Evolutionary conservation across 2,113 vertebrate species (phyloP), one percentile per base, ranked within the genome.

Genomic region (Trematomus loennbergii): DNA sequence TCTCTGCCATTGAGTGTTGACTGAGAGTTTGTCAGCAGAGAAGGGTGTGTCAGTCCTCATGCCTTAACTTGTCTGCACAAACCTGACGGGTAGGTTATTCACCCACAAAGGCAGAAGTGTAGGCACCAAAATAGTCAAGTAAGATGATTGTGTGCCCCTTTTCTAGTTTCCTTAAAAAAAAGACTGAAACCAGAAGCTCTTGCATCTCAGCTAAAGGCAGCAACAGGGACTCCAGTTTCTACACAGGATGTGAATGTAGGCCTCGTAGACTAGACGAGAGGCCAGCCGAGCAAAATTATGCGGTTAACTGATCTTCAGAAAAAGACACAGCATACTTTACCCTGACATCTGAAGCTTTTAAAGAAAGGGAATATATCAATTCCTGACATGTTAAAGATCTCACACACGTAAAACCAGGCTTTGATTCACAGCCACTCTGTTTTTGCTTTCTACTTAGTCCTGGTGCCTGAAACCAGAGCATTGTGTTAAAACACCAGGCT

Each of bases 11-110:
- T 62, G 22, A 81, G 79, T 85, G 85, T 82, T 87, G 81, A 78
- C 82, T 78, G 67, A 82, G 81, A 66, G 79, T 78, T 75, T 87
- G 62, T 80, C 72, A 73, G 64, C 65, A 79, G 62, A 74, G 62
- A 75, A 86, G 90, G 86, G 83, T 78, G 87, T 89, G 83, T 78
- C 75, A 2, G 36, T 59, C 65, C 46, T 83, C 88, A 82, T 79
- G 88, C 83, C 63, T 67, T 72, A 72, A 87, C 91, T 81, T 80
- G 90, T 74, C 70, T 70, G 68, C 79, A 50, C 18, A 73, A 63
- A 49, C 60, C 63, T 77, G 59, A 65, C 57, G 43, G 59, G 71
- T 69, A 65, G 50, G 64, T 57, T 53, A 20, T 74, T 75, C 48
- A 17, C 40, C 25, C 79, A 58, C 13, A 58, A 25, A 84, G 50